Base-by-base conservation (phyloP, 2,888 invertebrate species). In the Acanthosepion esculentum region DNA sequence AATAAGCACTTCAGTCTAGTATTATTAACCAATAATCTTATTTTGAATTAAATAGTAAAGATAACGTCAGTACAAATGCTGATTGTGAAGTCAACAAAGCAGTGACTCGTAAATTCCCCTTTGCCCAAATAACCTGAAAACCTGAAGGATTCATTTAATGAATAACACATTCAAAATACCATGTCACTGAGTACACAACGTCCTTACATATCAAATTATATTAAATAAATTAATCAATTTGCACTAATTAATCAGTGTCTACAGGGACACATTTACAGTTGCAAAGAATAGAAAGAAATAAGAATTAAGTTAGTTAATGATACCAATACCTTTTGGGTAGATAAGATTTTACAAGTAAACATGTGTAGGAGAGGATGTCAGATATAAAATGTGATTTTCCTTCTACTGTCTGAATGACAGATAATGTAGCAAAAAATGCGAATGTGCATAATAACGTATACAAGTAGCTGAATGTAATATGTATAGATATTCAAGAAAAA, bases 151-250 rank as follows among this genome's bases (percentile, higher is more conserved):
- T 10, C 33, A 78, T 15, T n/a, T 78, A 33, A 78, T n/a, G 33
- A 33, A 78, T 78, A 78, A 78, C 8, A 78, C 33, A 78, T 78
- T n/a, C 78, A 78, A 78, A 78, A 78, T 33, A 78, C 33, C 4
- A 23, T 78, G 78, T 78, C 78, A 78, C n/a, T n/a, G 78, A 78
- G 78, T 78, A 78, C 78, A 78, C 78, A n/a, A 12, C 33, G n/a
- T 78, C 12, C 78, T n/a, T 78, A 33, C 78, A n/a, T n/a, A 78
- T 78, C n/a, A 33, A 78, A 78, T 78, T 33, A 78, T 78, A 33
- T 78, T 78, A 78, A 33, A 78, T 78, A 78, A 78, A 78, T 78
- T 78, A 78, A 78, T 78, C 78, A 78, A 78, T 78, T 78, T 78
- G 18, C 78, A 78, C n/a, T 3, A 78, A 78, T 78, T 78, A 78